Evolutionary conservation across 2,113 vertebrate genomes (phyloP).

Genomic region (Tragelaphus imberbis): DNA sequence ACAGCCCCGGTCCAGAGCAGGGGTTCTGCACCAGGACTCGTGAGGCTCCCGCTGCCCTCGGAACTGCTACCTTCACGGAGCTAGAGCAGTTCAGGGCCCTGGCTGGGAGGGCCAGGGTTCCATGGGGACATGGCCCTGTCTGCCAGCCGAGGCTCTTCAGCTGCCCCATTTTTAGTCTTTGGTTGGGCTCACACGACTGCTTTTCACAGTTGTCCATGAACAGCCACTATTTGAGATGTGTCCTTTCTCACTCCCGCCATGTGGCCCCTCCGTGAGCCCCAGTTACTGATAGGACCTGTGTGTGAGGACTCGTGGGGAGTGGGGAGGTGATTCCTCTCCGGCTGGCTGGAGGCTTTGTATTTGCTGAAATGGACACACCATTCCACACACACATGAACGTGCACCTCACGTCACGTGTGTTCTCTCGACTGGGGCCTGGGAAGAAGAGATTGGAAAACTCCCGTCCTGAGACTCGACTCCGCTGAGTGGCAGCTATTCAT

Average conservation of each 20-base stretch:
- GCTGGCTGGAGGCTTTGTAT: background rate
- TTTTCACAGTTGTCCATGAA: background rate
- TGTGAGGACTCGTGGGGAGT: background rate
- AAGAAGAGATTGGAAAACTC: background rate
- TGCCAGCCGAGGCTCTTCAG: background rate
- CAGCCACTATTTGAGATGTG: background rate
- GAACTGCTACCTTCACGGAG: background rate
- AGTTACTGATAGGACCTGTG: background rate
- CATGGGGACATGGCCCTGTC: background rate
- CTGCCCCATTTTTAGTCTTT: background rate
- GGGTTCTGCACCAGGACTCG: background rate
- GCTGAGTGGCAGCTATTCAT: slow-evolving; percentile 77
- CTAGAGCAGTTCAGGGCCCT: background rate
- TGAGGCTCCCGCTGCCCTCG: background rate
- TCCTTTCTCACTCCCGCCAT: background rate
- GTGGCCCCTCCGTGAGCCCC: background rate
- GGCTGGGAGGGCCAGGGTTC: background rate
- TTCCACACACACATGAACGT: background rate
- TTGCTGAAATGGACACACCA: background rate
- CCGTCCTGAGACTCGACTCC: background rate
- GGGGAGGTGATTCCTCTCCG: background rate
- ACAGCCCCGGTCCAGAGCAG: background rate
- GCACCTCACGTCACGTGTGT: background rate
- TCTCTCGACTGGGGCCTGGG: background rate
- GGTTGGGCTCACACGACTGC: background rate